Percentiles rank a stretch among this genome's conserved stretches.
phyloP scores from a whole-genome alignment of 1,140 invertebrate species.

The Trichoplusia ni region DNA sequence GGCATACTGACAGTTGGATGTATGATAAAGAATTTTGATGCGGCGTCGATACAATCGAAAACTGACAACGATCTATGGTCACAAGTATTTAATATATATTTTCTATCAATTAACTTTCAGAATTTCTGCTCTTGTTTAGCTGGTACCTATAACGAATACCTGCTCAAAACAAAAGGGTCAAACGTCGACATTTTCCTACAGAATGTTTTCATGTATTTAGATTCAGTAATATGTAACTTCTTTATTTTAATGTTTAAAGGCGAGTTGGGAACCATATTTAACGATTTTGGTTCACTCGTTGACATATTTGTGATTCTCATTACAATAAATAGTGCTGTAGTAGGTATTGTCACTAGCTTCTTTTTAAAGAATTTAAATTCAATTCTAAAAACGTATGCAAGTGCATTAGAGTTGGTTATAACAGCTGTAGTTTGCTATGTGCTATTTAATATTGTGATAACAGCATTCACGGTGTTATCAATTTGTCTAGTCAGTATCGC shows the following conservation, averaged over 20 bases:
- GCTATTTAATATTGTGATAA: slow-evolving; percentile 93
- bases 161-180: slow-evolving; percentile 92
- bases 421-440: slow-evolving; percentile 95
- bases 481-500: slow-evolving; percentile 93
- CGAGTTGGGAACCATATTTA: slow-evolving; percentile 83
- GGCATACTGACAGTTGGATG: slow-evolving; percentile 94
- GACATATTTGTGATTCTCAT: slow-evolving; percentile 89
- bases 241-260: slow-evolving; percentile 86
- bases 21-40: slow-evolving; percentile 93
- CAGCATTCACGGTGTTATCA: slow-evolving; percentile 90
- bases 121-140: slow-evolving; percentile 96
- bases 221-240: slow-evolving; percentile 95
- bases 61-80: slow-evolving; percentile 58
- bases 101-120: slow-evolving; percentile 90
- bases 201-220: slow-evolving; percentile 97
- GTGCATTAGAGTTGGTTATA: slow-evolving; percentile 95
- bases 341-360: slow-evolving; percentile 96
- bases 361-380: slow-evolving; percentile 97
- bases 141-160: slow-evolving; percentile 97
- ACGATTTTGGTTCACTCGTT: slow-evolving; percentile 83
- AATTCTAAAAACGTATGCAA: slow-evolving; percentile 97
- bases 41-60: slow-evolving; percentile 69
- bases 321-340: slow-evolving; percentile 93
- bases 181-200: slow-evolving; percentile 95
- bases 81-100: slow-evolving; percentile 85